A percentile compares a stretch with the other conserved stretches of the same genome.
These are phyloP conservation scores for Calcarius lapponicus DNA, from an alignment of 2,797 vertebrate genomes.

Conservation along the genomic window DNA sequence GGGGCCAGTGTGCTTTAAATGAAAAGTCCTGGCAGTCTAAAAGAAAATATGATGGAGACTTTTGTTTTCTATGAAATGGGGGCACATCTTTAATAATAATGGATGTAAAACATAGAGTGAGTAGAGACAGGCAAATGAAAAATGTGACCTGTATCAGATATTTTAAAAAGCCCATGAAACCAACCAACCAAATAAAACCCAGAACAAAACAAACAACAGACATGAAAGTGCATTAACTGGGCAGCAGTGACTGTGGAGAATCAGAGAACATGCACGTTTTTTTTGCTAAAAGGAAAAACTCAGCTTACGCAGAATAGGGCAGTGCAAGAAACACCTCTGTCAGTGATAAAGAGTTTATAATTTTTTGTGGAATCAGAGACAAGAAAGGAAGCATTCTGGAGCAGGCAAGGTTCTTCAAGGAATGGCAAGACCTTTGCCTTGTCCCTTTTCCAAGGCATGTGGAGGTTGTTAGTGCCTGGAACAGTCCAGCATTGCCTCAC, in stretches of 20 bases:
- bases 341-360: background rate
- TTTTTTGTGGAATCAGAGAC: background rate
- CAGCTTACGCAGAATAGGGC: background rate
- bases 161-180: rapidly evolving
- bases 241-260: background rate
- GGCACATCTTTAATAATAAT: background rate
- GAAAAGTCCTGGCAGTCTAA: background rate
- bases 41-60: background rate
- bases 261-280: background rate
- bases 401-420: background rate
- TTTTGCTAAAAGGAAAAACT: background rate
- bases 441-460: background rate
- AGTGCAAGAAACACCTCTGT: background rate
- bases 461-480: background rate
- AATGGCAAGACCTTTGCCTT: background rate
- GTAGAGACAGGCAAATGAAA: background rate
- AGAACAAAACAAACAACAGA: background rate
- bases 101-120: background rate
- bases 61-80: background rate
- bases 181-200: background rate
- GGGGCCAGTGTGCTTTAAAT: background rate
- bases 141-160: background rate
- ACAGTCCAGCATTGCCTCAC: background rate
- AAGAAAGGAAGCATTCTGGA: background rate
- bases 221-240: background rate